Evolutionary conservation across 2,113 vertebrate genomes (phyloP), one percentile per base, ranked within the genome.

Genomic region (Typhlomys cinereus): DNA sequence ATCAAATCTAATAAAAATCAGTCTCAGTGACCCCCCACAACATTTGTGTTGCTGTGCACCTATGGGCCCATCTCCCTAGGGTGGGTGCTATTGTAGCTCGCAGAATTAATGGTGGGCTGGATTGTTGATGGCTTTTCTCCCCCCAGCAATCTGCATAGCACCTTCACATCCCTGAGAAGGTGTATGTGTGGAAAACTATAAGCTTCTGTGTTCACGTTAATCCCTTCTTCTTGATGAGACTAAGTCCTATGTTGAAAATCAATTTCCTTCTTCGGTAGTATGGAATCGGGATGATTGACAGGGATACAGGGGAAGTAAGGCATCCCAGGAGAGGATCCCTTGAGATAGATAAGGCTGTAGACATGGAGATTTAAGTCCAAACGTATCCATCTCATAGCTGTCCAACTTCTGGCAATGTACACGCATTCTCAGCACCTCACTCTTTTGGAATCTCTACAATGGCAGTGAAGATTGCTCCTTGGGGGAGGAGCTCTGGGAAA

Each of bases 101-200:
- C n/a, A n/a, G n/a, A n/a, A n/a, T n/a, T n/a, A n/a, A n/a, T n/a
- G n/a, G n/a, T n/a, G n/a, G n/a, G n/a, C n/a, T n/a, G n/a, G n/a
- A n/a, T n/a, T n/a, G n/a, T n/a, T n/a, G n/a, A n/a, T n/a, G n/a
- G n/a, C n/a, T n/a, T n/a, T n/a, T n/a, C n/a, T n/a, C n/a, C n/a
- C n/a, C n/a, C n/a, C n/a, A n/a, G n/a, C n/a, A n/a, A n/a, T n/a
- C n/a, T n/a, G n/a, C n/a, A n/a, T n/a, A n/a, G n/a, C n/a, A n/a
- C n/a, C n/a, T n/a, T n/a, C n/a, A n/a, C n/a, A n/a, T n/a, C n/a
- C n/a, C n/a, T n/a, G n/a, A n/a, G n/a, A n/a, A n/a, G n/a, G n/a
- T n/a, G n/a, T n/a, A 57, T 91, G 70, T 5, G 7, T 79, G n/a
- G 76, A 94, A 95, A 94, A 92, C 69, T 54, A 74, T 91, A 85